Evolutionary conservation across 2,113 vertebrate species (phyloP).

Genomic region (Toxostoma redivivum): DNA sequence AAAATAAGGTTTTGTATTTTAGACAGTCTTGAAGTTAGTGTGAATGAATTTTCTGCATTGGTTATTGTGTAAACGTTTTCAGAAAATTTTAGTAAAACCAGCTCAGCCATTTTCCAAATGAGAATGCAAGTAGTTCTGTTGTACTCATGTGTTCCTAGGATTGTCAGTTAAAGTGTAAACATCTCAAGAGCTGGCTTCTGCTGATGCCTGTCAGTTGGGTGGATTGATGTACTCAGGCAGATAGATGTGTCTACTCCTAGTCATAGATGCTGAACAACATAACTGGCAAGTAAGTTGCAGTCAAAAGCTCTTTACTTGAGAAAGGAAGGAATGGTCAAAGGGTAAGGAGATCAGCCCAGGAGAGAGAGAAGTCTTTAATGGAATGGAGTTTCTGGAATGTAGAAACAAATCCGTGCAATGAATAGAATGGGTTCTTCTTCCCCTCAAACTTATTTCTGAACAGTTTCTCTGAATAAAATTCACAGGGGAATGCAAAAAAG

Average conservation of each 20-base stretch:
- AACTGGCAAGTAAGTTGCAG: not conserved
- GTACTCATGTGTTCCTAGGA: not conserved
- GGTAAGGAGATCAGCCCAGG: not conserved
- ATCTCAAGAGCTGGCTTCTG: not conserved
- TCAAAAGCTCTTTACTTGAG: not conserved
- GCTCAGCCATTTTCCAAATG: not conserved
- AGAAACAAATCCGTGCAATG: not conserved
- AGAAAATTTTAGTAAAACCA: not conserved
- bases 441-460: not conserved
- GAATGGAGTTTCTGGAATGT: not conserved
- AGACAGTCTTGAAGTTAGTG: not conserved
- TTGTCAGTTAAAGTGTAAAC: not conserved
- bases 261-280: not conserved
- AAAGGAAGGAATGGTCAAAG: not conserved
- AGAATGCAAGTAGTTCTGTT: not conserved
- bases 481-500: not conserved
- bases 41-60: not conserved
- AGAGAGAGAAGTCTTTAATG: not conserved
- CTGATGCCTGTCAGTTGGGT: not conserved
- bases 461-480: not conserved
- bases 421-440: not conserved
- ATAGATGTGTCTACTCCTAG: not conserved
- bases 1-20: not conserved
- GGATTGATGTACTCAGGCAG: not conserved
- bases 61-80: not conserved